Conservation (phyloP, 2,797 vertebrate species). For the Iguana delicatissima region DNA sequence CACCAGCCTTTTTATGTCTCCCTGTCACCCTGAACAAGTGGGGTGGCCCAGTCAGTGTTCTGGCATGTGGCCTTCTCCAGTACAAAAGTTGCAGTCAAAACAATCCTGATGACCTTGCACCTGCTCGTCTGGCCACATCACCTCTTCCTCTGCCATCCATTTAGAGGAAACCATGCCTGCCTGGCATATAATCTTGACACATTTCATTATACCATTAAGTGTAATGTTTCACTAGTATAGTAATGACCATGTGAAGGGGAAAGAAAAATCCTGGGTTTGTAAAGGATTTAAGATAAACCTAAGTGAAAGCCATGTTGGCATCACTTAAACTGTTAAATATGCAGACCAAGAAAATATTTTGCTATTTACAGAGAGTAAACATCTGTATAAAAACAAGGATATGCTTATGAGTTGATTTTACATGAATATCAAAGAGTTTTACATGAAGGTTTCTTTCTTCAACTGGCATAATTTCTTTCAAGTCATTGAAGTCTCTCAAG, state of each 20-base stretch:
- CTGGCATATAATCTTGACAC: too few species aligned
- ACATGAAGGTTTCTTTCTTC: not conserved
- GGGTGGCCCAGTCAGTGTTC: too few species aligned
- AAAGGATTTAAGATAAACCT: not conserved
- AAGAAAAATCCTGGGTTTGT: too few species aligned
- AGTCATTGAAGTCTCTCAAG: not conserved
- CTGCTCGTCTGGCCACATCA: too few species aligned
- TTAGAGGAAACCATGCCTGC: too few species aligned
- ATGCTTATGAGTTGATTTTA: constrained; percentile 1
- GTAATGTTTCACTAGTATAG: not conserved
- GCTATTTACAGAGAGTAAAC: not conserved
- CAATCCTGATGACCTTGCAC: too few species aligned
- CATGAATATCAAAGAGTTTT: constrained; percentile 3
- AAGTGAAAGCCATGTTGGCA: not conserved
- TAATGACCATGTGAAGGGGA: too few species aligned
- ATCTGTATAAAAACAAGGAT: constrained; percentile 2
- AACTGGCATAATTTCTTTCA: not conserved
- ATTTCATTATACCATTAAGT: not conserved
- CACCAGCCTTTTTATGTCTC: too few species aligned
- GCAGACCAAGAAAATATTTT: not conserved
- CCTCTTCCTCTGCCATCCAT: too few species aligned
- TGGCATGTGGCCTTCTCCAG: too few species aligned
- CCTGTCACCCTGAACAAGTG: too few species aligned
- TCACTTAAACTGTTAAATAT: not conserved
- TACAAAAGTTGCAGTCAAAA: too few species aligned